Percentiles rank a stretch among this genome's conserved stretches.
phyloP scores from a whole-genome alignment of 1,140 invertebrate genomes.

The Brachionus asplanchnoidis region DNA sequence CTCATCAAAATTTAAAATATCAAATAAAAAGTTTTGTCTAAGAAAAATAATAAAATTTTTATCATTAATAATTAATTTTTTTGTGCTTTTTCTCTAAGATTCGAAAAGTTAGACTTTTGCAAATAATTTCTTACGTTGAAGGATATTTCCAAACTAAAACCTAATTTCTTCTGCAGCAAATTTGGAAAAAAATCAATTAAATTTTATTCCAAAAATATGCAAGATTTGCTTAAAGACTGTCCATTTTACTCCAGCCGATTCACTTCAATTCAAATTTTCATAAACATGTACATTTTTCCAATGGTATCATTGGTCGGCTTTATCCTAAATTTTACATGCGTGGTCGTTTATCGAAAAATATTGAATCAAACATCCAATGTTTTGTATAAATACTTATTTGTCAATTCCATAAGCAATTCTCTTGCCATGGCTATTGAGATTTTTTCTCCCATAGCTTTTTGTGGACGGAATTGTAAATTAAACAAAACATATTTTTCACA shows the following conservation, averaged over 20 bases:
- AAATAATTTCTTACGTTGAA: not conserved
- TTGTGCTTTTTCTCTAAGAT: not conserved
- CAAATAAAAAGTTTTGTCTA: not conserved
- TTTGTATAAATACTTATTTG: slow-evolving; percentile 27
- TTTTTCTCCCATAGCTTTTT: slow-evolving; percentile 7
- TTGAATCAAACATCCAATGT: not conserved
- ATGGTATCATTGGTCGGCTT: slow-evolving; percentile 11
- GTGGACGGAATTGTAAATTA: not conserved
- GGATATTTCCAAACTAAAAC: not conserved
- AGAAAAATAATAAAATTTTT: not conserved
- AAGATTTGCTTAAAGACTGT: not conserved
- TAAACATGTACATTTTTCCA: slow-evolving; percentile 13
- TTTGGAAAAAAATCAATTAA: not conserved
- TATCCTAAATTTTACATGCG: slow-evolving; percentile 19
- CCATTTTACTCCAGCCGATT: not conserved
- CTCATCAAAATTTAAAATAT: not conserved
- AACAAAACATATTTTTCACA: not conserved
- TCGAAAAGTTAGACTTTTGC: not conserved
- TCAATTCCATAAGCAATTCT: slow-evolving; percentile 26
- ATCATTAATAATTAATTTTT: not conserved
- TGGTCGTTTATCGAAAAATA: not conserved
- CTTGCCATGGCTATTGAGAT: not conserved
- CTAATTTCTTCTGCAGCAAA: not conserved
- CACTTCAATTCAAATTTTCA: not conserved
- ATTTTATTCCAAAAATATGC: not conserved